Conservation (phyloP, 2,888 invertebrate species). For the Xanthostigma xanthostigma region DNA sequence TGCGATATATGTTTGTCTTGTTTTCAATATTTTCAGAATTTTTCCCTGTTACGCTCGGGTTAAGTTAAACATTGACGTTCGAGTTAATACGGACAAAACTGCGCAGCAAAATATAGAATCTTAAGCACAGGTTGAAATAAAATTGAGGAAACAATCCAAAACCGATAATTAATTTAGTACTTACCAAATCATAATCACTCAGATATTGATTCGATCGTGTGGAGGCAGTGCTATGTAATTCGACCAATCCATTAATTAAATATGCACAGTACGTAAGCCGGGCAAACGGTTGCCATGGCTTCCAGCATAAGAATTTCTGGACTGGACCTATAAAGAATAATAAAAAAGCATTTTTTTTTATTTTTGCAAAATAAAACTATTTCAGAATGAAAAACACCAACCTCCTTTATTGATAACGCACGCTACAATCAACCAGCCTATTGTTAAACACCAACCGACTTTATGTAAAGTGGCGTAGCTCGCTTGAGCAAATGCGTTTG, state of each 20-base stretch:
- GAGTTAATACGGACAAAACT: no score
- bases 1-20: no score
- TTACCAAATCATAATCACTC: constrained; percentile 45
- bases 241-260: constrained; percentile 53
- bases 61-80: no score
- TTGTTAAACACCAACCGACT: constrained; percentile 49
- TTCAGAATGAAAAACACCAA: constrained; percentile 18
- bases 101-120: background rate
- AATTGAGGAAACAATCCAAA: background rate
- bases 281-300: constrained; percentile 46
- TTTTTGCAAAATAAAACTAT: background rate
- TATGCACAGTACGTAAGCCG: constrained; percentile 59
- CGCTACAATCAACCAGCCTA: constrained; percentile 51
- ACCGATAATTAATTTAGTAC: constrained; percentile 13
- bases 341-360: background rate
- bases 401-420: constrained; percentile 52
- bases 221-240: constrained; percentile 46
- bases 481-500: constrained; percentile 42
- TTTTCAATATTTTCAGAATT: no score
- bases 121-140: background rate
- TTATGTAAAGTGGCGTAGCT: constrained; percentile 50
- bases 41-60: no score
- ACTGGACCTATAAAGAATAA: constrained; percentile 32
- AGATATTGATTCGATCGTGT: constrained; percentile 43
- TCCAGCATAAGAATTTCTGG: constrained; percentile 41